These are phyloP conservation scores for Agonum fuliginosum DNA, from an alignment of 2,888 invertebrate species.

Conservation along the genomic window DNA sequence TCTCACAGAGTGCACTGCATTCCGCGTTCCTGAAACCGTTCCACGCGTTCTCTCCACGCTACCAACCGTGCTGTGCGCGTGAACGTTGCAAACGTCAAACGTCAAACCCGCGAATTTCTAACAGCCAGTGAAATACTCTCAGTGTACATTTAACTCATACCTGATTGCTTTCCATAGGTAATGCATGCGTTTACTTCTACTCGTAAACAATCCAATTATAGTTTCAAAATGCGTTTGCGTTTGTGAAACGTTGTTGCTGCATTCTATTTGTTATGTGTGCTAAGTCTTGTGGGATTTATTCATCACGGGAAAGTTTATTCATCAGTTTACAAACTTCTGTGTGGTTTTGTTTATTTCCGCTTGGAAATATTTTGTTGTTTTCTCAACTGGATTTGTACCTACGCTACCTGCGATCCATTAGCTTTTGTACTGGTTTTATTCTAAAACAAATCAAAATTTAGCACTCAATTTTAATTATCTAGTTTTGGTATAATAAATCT, in stretches of 20 bases:
- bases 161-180: slow-evolving; percentile 13
- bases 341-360: slow-evolving; percentile 42
- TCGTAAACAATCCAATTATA: slow-evolving; percentile 11
- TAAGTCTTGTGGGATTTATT: slow-evolving; percentile 11
- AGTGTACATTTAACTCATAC: no score
- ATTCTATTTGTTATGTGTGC: not conserved
- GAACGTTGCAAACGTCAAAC: not conserved
- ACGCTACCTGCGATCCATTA: not conserved
- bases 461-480: no score
- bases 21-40: not conserved
- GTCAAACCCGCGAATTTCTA: not conserved
- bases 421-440: not conserved
- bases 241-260: slow-evolving; percentile 10
- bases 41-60: not conserved
- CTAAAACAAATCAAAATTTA: no score
- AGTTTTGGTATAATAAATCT: no score
- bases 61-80: not conserved
- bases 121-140: slow-evolving; percentile 20
- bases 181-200: not conserved
- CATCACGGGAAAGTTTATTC: slow-evolving; percentile 18
- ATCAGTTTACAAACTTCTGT: slow-evolving; percentile 12
- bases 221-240: not conserved
- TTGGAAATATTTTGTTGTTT: slow-evolving; percentile 22
- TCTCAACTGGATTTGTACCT: slow-evolving; percentile 17
- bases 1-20: slow-evolving; percentile 63